Evolutionary conservation across 2,113 vertebrate species (phyloP).

Genomic region (Rynchops niger): DNA sequence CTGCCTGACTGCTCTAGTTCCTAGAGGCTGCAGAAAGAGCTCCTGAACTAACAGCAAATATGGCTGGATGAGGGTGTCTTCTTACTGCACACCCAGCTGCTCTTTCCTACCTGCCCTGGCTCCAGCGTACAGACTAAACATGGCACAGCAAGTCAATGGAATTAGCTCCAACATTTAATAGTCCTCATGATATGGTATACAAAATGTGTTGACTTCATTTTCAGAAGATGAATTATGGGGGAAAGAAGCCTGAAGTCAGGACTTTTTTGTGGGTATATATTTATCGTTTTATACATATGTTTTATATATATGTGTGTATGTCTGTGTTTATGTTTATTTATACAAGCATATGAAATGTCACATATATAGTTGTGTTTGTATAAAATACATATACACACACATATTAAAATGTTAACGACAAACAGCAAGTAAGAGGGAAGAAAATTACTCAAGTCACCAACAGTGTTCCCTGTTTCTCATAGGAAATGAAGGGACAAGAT

Average conservation of each 20-base stretch:
- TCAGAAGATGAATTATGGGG: neutral
- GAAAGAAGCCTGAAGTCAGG: neutral
- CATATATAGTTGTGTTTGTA: neutral
- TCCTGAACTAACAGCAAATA: neutral
- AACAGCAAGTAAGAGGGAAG: neutral
- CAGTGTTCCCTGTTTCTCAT: neutral
- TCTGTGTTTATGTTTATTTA: neutral
- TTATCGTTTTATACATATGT: neutral
- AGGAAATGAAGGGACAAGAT: neutral
- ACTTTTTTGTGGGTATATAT: neutral
- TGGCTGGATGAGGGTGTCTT: neutral
- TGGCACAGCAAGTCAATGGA: neutral
- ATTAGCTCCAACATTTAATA: neutral
- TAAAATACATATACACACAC: neutral
- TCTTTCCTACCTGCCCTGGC: neutral
- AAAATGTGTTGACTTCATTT: neutral
- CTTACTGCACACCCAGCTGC: neutral
- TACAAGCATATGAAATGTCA: neutral
- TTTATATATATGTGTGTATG: neutral
- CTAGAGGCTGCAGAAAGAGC: neutral
- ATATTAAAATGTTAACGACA: neutral
- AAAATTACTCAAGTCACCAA: neutral
- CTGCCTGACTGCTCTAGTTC: neutral
- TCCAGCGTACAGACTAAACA: rapidly evolving
- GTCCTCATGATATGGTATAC: neutral